Percentiles rank a stretch among this genome's conserved stretches.
Evolutionary conservation across 2,888 invertebrate genomes (phyloP).

Genomic region (Galeopsomyia nigrocyanea): DNA sequence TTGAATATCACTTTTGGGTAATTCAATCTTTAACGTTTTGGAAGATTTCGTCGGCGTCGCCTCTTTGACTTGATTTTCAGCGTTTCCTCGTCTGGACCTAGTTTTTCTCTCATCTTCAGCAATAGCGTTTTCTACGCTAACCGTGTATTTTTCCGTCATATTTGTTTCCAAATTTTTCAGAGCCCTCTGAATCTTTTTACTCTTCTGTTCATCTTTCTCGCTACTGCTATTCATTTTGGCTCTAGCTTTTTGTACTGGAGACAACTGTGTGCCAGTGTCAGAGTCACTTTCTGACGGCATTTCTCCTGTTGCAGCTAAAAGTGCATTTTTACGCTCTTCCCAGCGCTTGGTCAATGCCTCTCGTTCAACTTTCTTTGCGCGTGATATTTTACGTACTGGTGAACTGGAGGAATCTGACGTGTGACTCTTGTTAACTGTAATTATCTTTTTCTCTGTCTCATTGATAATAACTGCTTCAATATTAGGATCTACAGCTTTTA

Average conservation of each 20-base stretch:
- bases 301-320: constrained; percentile 63
- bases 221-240: constrained; percentile 62
- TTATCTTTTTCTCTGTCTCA: constrained; percentile 40
- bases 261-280: constrained; percentile 60
- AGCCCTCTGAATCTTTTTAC: constrained; percentile 52
- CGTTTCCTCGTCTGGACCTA: constrained; percentile 40
- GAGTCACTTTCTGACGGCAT: constrained; percentile 63
- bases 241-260: constrained; percentile 64
- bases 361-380: constrained; percentile 49
- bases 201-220: constrained; percentile 55
- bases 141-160: constrained; percentile 51
- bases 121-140: constrained; percentile 42
- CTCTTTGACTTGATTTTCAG: constrained; percentile 4
- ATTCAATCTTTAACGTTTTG: too few relatives aligned
- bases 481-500: constrained; percentile 2
- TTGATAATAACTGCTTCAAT: constrained; percentile 6
- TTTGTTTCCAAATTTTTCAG: constrained; percentile 57
- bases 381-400: not conserved
- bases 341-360: constrained; percentile 65
- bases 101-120: constrained; percentile 51
- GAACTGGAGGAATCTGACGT: constrained; percentile 39
- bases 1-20: too few relatives aligned
- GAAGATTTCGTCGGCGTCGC: too few relatives aligned
- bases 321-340: constrained; percentile 65
- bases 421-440: constrained; percentile 53